Evolutionary conservation across 2,113 vertebrate species (phyloP), one percentile per base, ranked within the genome.

Genomic region (Microtus oregoni): DNA sequence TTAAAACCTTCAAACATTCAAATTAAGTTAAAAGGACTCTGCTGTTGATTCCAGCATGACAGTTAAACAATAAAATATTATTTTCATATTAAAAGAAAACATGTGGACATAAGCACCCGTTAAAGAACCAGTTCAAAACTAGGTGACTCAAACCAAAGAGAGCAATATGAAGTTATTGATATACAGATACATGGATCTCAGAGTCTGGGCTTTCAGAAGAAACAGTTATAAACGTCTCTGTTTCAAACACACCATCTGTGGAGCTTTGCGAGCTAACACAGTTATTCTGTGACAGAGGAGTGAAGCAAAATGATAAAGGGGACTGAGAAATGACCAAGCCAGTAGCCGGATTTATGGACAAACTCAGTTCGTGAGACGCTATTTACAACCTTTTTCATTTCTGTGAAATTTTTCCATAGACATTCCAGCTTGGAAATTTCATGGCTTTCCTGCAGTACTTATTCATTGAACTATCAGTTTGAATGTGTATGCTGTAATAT

Each of bases 331-430:
- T 83, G 22, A 90, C 15, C 28, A 14, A 55, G 38, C 15, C 44
- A 73, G 32, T 3, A 63, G 38, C 72, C 11, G 5, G 12, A 58
- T 58, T 9, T 26, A 28, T 20, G 41, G 26, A 76, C 67, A 44
- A 22, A 30, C 1, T 72, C 3, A 3, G 0, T 32, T 85, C 24
- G 38, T 79, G 28, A 89, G 30, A 89, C 28, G 38, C 7, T 72
- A 58, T 0, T 0, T 1, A 9, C 1, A 47, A 70, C 17, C 3
- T 0, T 5, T 83, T 32, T 70, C 7, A 50, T 44, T 35, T 44
- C 65, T 92, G 15, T 47, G 19, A 55, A 70, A 0, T 7, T 90
- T 81, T 79, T 44, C 20, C 1, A 0, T 50, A 17, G 78, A 55
- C 30, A 82, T 12, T 73, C 41, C 63, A 68, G 7, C 38, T 85